Evolutionary conservation across 2,888 invertebrate species (phyloP), one percentile per base, ranked within the genome.

Genomic region (Brenthis daphne): DNA sequence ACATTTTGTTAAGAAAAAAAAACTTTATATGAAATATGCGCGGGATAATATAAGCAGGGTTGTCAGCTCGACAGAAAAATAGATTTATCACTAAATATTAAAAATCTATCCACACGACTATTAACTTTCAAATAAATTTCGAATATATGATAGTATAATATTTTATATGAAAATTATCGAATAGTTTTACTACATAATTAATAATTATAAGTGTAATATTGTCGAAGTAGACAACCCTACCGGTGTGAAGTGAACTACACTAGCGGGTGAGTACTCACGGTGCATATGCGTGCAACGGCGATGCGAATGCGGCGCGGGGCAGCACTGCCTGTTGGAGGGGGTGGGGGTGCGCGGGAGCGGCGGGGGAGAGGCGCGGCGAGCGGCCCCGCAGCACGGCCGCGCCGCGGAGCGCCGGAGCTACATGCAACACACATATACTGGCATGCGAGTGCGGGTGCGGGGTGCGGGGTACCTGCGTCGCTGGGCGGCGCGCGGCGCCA

Each of bases 281-380:
- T 90, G 98, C 96, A 93, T 97, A 98, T 85, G 97, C 97, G 94
- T 97, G 97, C 91, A 96, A 94, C 87, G 96, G 96, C 86, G 95
- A 94, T 82, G 96, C 95, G 84, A 94, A 95, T 85, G 96, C 95
- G 78, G 95, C 94, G 96, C 96, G 84, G 81, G 85, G 85, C 85
- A 85, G 89, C 96, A 95, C 93, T 96, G 85, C 94, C 95, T 74
- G 74, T 68, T 73, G 75, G 75, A 76, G 76, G 80, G 74, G 80
- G 73, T 74, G 77, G 69, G 75, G 76, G 80, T 74, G 81, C 73
- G 83, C 96, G 95, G 82, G 94, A 93, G 82, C 94, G 94, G 76
- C 93, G 94, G 82, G 82, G 94, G 94, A 76, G 94, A 94, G 81
- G 95, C 83, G 94, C 95, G 78, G 96, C 95, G 76, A 96, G 96